Conservation (phyloP, 1,140 invertebrate species). For the Bombus pyrosoma region DNA sequence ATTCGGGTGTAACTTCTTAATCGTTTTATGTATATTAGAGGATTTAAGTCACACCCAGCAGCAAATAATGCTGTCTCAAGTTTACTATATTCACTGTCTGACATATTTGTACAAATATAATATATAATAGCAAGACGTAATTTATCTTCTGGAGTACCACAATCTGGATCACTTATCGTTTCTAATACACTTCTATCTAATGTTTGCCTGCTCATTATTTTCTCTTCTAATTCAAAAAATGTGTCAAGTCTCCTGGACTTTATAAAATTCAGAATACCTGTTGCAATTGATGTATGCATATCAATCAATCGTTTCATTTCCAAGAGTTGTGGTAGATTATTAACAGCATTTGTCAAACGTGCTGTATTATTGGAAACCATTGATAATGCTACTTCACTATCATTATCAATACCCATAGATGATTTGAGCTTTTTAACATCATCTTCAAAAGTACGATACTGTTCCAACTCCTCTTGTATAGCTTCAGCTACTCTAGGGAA, state of each 20-base stretch:
- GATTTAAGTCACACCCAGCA: conserved; percentile 92
- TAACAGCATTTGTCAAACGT: conserved; percentile 96
- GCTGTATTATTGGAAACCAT: conserved; percentile 97
- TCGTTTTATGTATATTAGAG: conserved; percentile 93
- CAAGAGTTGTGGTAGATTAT: conserved; percentile 96
- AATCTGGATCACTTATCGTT: conserved; percentile 92
- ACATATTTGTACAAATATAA: conserved; percentile 92
- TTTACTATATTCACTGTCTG: conserved; percentile 92
- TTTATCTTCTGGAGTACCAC: conserved; percentile 95
- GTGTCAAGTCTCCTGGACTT: conserved; percentile 96
- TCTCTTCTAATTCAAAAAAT: conserved; percentile 99
- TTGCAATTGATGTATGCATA: conserved; percentile 99
- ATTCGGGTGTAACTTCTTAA: conserved; percentile 95
- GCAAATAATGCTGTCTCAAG: conserved; percentile 90
- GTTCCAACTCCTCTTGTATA: conserved; percentile 98
- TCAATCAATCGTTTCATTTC: conserved; percentile 99
- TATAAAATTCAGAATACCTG: conserved; percentile 95
- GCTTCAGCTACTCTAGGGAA: conserved; percentile 99
- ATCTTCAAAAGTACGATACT: conserved; percentile 95
- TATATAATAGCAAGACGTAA: conserved; percentile 97
- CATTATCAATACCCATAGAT: conserved; percentile 94
- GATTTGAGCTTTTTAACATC: conserved; percentile 97
- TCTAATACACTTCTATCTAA: conserved; percentile 91
- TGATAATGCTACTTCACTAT: conserved; percentile 88
- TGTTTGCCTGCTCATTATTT: conserved; percentile 94